These are phyloP conservation scores for Ophion slaviceki DNA, from an alignment of 2,888 invertebrate species.

Conservation along the genomic window DNA sequence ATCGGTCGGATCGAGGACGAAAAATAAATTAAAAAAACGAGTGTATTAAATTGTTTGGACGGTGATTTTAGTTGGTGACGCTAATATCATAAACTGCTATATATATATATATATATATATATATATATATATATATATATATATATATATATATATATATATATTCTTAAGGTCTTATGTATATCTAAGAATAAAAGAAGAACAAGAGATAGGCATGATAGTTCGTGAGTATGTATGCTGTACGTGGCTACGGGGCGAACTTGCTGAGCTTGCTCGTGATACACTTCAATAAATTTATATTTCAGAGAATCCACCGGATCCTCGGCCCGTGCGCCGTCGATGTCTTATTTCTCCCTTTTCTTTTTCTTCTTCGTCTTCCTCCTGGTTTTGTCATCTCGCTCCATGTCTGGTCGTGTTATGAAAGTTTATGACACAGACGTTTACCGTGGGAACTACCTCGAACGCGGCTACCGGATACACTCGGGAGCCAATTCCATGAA, in stretches of 20 bases:
- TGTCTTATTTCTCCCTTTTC: not conserved
- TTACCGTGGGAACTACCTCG: not conserved
- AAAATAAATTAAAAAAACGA: slow-evolving; percentile 10
- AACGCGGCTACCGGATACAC: not conserved
- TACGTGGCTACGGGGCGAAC: slow-evolving; percentile 26
- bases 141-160: not conserved
- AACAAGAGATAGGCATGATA: slow-evolving; percentile 1
- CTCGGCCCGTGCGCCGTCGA: not conserved
- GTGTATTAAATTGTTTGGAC: not conserved
- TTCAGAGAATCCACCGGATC: slow-evolving; percentile 59
- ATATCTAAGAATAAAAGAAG: slow-evolving; percentile 17
- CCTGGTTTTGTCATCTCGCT: not conserved
- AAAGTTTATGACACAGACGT: not conserved
- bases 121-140: not conserved
- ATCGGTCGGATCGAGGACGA: not conserved
- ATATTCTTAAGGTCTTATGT: slow-evolving; percentile 36
- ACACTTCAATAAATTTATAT: slow-evolving; percentile 65
- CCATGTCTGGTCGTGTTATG: not conserved
- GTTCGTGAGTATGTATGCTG: slow-evolving; percentile 14
- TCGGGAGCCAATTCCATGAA: not conserved
- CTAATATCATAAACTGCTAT: slow-evolving; percentile 31
- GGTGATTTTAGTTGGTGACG: slow-evolving; percentile 28
- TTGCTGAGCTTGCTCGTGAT: slow-evolving; percentile 30
- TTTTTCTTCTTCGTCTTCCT: not conserved
- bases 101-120: not conserved